These are phyloP conservation scores for Neodon shergylaensis DNA, from an alignment of 2,113 vertebrate species.

Conservation along the genomic window DNA sequence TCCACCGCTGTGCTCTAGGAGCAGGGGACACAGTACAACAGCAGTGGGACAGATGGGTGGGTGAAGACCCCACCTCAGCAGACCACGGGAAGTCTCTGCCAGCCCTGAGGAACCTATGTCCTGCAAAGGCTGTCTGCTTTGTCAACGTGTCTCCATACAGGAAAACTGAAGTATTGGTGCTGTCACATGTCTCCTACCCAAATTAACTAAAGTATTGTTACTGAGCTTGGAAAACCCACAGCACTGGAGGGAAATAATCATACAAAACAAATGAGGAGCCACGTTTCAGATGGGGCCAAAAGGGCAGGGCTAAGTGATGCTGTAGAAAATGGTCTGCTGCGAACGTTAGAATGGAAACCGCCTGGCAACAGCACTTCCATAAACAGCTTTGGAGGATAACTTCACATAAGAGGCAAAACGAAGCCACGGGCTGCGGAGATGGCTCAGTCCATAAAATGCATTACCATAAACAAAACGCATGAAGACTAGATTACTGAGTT, in stretches of 20 bases:
- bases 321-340: background rate
- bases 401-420: background rate
- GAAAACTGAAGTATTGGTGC: background rate
- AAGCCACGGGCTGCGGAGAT: background rate
- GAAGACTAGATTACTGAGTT: background rate
- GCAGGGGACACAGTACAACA: background rate
- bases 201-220: background rate
- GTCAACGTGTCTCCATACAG: background rate
- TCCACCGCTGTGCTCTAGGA: background rate
- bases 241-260: background rate
- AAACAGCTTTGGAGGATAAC: background rate
- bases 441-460: background rate
- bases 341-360: background rate
- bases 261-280: background rate
- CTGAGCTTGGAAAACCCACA: background rate
- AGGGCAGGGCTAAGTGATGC: background rate
- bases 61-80: background rate
- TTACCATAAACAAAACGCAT: no score
- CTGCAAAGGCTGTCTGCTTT: background rate
- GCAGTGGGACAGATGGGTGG: no score
- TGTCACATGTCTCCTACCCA: background rate
- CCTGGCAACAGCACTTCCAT: accelerated
- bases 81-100: background rate
- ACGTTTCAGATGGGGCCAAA: background rate
- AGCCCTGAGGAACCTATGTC: background rate